phyloP scores from a whole-genome alignment of 2,888 invertebrate species.

The Autographa pulchrina region DNA sequence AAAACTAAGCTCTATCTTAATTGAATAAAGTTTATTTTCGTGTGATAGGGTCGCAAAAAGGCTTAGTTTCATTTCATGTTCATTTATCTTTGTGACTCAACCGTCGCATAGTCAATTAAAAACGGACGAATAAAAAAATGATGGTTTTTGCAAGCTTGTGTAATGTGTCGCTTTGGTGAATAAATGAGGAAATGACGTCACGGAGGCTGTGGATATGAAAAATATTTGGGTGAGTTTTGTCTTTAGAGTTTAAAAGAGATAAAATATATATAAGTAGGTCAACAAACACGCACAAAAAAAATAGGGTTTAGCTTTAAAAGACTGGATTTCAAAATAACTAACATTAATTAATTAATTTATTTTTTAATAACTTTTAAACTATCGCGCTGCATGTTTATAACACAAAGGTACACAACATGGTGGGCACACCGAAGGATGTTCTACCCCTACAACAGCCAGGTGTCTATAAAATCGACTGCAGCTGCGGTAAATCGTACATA shows the following conservation, averaged over 20 bases:
- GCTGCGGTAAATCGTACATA: too few species aligned
- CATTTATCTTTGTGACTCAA: slow-evolving; percentile 66
- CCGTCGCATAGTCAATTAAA: slow-evolving; percentile 65
- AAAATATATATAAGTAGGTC: too few species aligned
- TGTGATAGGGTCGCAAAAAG: slow-evolving; percentile 38
- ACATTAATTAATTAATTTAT: too few species aligned
- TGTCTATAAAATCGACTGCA: too few species aligned
- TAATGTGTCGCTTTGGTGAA: slow-evolving; percentile 38
- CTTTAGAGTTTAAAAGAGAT: neutral
- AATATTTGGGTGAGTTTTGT: neutral
- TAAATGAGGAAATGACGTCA: slow-evolving; percentile 45
- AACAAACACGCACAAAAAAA: too few species aligned
- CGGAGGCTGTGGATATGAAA: slow-evolving; percentile 18
- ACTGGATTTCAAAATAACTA: too few species aligned
- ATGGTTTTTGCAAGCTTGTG: slow-evolving; percentile 46
- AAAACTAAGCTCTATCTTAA: slow-evolving; percentile 52
- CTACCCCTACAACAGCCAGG: too few species aligned
- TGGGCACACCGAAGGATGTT: too few species aligned
- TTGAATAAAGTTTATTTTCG: slow-evolving; percentile 51
- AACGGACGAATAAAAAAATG: slow-evolving; percentile 49
- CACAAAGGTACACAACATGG: too few species aligned
- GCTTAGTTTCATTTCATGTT: slow-evolving; percentile 60
- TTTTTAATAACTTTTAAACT: too few species aligned
- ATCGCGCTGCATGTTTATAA: too few species aligned
- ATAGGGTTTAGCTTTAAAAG: too few species aligned